Conservation (phyloP, 2,888 invertebrate genomes). For the Adelphocoris suturalis region DNA sequence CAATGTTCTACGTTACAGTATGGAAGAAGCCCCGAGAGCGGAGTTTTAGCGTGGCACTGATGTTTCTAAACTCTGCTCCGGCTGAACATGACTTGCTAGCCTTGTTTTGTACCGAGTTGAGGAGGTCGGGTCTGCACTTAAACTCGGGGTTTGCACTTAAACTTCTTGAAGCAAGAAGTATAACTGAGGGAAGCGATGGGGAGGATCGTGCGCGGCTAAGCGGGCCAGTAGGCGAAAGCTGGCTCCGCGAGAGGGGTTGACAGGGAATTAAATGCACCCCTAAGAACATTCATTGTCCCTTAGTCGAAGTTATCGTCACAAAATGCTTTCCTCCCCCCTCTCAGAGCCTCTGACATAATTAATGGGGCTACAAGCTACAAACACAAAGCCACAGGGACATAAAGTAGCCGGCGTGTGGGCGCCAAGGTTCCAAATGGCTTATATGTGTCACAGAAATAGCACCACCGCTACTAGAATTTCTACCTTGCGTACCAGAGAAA, state of each 20-base stretch:
- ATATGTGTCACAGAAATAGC: conserved; percentile 64
- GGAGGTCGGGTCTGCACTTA: conserved; percentile 65
- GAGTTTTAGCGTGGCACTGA: conserved; percentile 55
- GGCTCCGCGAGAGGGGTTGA: conserved; percentile 46
- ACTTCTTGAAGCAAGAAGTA: conserved; percentile 58
- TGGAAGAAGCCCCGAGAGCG: conserved; percentile 26
- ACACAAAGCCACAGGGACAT: conserved; percentile 65
- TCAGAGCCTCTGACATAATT: conserved; percentile 61
- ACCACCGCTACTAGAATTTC: conserved; percentile 25
- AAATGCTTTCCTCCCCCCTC: conserved; percentile 65
- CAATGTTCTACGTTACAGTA: background rate
- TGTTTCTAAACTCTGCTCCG: conserved; percentile 55
- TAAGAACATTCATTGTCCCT: conserved; percentile 69
- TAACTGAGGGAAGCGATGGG: conserved; percentile 37
- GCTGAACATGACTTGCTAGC: conserved; percentile 64
- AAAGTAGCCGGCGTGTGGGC: conserved; percentile 56
- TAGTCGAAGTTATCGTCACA: conserved; percentile 70
- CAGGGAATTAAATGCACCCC: conserved; percentile 68
- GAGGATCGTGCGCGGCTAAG: background rate
- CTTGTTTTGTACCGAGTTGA: conserved; percentile 65
- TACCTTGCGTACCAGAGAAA: conserved; percentile 59
- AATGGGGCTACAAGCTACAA: conserved; percentile 67
- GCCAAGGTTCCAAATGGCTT: conserved; percentile 65
- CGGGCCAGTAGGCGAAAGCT: conserved; percentile 30
- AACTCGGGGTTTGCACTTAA: conserved; percentile 57